These are phyloP conservation scores for Scotopteryx bipunctaria DNA, from an alignment of 2,888 invertebrate species.

Conservation along the genomic window DNA sequence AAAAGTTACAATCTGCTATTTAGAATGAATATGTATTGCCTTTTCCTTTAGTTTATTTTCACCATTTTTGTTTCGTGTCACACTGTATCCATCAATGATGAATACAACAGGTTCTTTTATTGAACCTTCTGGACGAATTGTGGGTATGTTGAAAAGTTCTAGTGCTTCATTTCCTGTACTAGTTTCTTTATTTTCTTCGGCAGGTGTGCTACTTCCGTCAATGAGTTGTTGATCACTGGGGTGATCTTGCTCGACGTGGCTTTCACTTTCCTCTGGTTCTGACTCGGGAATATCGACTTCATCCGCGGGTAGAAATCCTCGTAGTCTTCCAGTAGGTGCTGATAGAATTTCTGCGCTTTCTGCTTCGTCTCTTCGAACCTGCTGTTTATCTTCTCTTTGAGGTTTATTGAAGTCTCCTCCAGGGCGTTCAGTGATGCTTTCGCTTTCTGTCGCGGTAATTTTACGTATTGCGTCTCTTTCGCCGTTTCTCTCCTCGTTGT, in stretches of 20 bases:
- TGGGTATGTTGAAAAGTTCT: conserved; percentile 20
- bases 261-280: conserved; percentile 62
- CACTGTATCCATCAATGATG: conserved; percentile 76
- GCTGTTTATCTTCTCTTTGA: conserved; percentile 35
- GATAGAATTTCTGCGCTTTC: conserved; percentile 66
- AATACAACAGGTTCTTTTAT: conserved; percentile 58
- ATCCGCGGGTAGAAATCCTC: conserved; percentile 60
- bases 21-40: conserved; percentile 59
- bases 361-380: conserved; percentile 64
- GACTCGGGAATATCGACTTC: conserved; percentile 51
- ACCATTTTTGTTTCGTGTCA: conserved; percentile 71
- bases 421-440: conserved; percentile 33
- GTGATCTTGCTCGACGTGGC: conserved; percentile 61
- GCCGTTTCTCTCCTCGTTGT: conserved; percentile 52
- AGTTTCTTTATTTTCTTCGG: conserved; percentile 71
- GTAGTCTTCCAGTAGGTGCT: conserved; percentile 67
- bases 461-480: conserved; percentile 18
- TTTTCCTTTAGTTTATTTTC: conserved; percentile 67
- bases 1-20: conserved; percentile 25
- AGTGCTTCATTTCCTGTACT: conserved; percentile 63
- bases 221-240: conserved; percentile 70
- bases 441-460: conserved; percentile 19
- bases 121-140: conserved; percentile 37
- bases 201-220: conserved; percentile 67
- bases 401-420: conserved; percentile 47